Evolutionary conservation across 2,888 invertebrate species (phyloP).

Genomic region (Unio pictorum): DNA sequence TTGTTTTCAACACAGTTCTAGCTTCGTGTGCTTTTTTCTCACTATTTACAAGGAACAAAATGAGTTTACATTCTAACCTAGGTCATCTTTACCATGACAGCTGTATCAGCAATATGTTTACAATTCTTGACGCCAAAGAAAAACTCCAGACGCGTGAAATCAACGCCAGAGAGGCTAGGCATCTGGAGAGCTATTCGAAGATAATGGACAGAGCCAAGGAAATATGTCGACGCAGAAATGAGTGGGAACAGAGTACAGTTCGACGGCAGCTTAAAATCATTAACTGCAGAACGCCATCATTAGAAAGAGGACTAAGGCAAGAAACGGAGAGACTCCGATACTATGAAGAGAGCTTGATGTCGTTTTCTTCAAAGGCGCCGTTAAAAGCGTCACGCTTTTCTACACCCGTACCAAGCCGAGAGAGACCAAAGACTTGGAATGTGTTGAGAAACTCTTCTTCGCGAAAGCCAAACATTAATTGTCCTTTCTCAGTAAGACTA

Average conservation of each 20-base stretch:
- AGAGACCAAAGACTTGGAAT: no score
- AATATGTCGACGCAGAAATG: conserved; percentile 34
- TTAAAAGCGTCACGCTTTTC: no score
- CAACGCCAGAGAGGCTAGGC: conserved; percentile 48
- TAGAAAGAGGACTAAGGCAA: conserved; percentile 24
- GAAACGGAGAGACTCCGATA: conserved; percentile 18
- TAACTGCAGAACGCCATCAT: conserved; percentile 34
- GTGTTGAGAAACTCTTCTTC: no score
- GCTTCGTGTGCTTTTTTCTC: not conserved
- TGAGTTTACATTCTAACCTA: conserved; percentile 36
- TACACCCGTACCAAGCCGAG: no score
- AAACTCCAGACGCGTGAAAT: conserved; percentile 46
- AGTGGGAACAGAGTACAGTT: conserved; percentile 37
- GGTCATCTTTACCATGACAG: conserved; percentile 54
- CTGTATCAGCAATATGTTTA: conserved; percentile 26
- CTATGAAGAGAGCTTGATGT: no score
- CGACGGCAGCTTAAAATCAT: conserved; percentile 31
- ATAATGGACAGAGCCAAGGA: conserved; percentile 38
- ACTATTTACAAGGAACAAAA: conserved; percentile 1
- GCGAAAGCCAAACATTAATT: no score
- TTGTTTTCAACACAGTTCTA: no score
- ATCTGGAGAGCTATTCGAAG: conserved; percentile 32
- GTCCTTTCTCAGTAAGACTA: no score
- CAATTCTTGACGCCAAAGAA: conserved; percentile 48
- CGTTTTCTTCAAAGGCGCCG: no score